These are phyloP conservation scores for Hedya salicella DNA, from an alignment of 2,888 invertebrate species.

Conservation along the genomic window DNA sequence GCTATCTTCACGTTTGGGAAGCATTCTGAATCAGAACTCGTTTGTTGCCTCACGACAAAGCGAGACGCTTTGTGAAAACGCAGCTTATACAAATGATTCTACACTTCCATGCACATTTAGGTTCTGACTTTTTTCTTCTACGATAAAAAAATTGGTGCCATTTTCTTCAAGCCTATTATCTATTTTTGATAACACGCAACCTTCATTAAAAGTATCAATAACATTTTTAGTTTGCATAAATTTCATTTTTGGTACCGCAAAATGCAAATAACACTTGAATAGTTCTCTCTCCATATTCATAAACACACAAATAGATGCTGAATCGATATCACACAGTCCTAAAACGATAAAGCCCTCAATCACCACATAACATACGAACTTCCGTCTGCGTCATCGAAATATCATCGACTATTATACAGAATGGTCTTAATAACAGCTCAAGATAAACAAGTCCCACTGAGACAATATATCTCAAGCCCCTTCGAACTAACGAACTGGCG, in stretches of 20 bases:
- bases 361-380: slow-evolving; percentile 23
- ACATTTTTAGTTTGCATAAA: no score
- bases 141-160: no score
- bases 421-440: slow-evolving; percentile 64
- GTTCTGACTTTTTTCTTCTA: slow-evolving; percentile 13
- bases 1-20: slow-evolving; percentile 16
- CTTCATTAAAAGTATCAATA: no score
- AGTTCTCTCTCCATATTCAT: not conserved
- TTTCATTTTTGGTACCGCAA: no score
- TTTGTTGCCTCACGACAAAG: slow-evolving; percentile 28
- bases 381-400: slow-evolving; percentile 46
- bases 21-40: slow-evolving; percentile 15
- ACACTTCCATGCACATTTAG: slow-evolving; percentile 23
- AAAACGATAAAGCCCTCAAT: slow-evolving; percentile 30
- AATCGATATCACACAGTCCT: slow-evolving; percentile 30
- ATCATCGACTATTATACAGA: slow-evolving; percentile 55
- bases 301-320: slow-evolving; percentile 1
- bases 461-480: slow-evolving; percentile 69
- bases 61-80: slow-evolving; percentile 21
- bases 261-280: no score
- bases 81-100: slow-evolving; percentile 22
- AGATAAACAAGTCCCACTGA: slow-evolving; percentile 73
- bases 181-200: not conserved
- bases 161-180: no score
- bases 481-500: slow-evolving; percentile 43